A percentile compares a stretch with the other conserved stretches of the same genome.
These are phyloP conservation scores for Micronycteris hirsuta DNA, from an alignment of 2,113 vertebrate genomes.

Conservation along the genomic window DNA sequence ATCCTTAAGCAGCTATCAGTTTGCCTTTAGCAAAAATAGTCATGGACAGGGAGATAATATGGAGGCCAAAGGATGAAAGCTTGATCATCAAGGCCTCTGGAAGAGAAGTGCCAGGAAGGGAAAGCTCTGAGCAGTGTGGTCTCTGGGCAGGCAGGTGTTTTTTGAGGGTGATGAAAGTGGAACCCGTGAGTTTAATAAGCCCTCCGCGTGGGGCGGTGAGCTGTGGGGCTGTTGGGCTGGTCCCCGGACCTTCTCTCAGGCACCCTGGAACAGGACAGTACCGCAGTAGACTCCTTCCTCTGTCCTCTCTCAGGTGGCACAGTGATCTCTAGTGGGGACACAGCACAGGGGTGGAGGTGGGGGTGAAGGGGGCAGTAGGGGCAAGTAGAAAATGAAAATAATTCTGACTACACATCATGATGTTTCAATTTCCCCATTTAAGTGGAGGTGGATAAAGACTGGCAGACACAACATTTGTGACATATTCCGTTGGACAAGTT, in stretches of 20 bases:
- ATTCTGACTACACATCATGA: background rate
- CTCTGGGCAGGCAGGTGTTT: background rate
- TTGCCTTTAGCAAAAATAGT: background rate
- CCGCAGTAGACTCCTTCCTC: background rate
- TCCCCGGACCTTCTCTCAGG: background rate
- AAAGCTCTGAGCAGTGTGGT: background rate
- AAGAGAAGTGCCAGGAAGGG: background rate
- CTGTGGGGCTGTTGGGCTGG: fast-evolving
- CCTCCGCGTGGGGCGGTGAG: background rate
- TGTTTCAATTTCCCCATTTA: background rate
- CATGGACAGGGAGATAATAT: background rate
- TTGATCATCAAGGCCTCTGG: background rate
- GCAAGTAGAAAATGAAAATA: background rate
- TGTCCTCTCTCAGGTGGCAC: background rate
- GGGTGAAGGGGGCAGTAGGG: background rate
- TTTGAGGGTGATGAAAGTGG: background rate
- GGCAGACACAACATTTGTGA: background rate
- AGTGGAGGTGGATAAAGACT: background rate
- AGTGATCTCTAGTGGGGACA: background rate
- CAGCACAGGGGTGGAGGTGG: background rate
- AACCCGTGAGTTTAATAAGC: background rate
- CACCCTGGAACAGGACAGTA: fast-evolving
- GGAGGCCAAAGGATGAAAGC: background rate
- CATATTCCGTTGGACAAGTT: background rate
- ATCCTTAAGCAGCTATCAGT: background rate